These are phyloP conservation scores for Tromatobia lineatoria DNA, from an alignment of 2,888 invertebrate genomes.

Conservation along the genomic window DNA sequence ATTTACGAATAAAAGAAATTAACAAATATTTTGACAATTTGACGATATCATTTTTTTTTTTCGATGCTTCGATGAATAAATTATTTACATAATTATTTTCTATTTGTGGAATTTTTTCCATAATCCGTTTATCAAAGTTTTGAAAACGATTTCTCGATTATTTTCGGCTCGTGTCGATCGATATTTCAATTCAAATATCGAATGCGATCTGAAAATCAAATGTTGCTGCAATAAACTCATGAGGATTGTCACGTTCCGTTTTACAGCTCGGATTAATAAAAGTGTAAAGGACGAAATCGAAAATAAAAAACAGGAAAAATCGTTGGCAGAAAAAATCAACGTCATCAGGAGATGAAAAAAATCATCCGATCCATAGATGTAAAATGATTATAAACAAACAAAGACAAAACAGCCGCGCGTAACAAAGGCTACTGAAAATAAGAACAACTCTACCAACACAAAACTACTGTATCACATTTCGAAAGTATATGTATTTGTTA, in stretches of 20 bases:
- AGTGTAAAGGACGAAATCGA: conserved; percentile 32
- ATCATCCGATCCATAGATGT: conserved; percentile 78
- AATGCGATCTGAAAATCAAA: conserved; percentile 6
- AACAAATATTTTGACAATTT: not conserved
- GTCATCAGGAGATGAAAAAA: conserved; percentile 71
- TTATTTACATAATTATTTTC: conserved; percentile 9
- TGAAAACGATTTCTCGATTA: conserved; percentile 1
- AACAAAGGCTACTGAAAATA: conserved; percentile 67
- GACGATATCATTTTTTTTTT: not conserved
- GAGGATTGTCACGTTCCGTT: not conserved
- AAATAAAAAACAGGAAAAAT: conserved; percentile 69
- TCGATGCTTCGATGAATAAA: not conserved
- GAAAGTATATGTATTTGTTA: conserved; percentile 86
- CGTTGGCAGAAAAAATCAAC: conserved; percentile 65
- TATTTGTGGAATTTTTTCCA: not conserved
- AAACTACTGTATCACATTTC: conserved; percentile 85
- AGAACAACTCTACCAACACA: conserved; percentile 80
- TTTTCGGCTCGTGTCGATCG: conserved; percentile 3
- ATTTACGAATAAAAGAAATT: not conserved
- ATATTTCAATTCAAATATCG: not conserved
- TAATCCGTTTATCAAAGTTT: not conserved
- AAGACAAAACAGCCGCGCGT: conserved; percentile 70
- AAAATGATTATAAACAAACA: conserved; percentile 63
- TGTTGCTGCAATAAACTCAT: conserved; percentile 14
- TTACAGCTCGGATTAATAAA: not conserved